A percentile compares a stretch with the other conserved stretches of the same genome.
Evolutionary conservation across 23 tunicate genomes (phyloP).

Genomic region (Phallusia fumigata): DNA sequence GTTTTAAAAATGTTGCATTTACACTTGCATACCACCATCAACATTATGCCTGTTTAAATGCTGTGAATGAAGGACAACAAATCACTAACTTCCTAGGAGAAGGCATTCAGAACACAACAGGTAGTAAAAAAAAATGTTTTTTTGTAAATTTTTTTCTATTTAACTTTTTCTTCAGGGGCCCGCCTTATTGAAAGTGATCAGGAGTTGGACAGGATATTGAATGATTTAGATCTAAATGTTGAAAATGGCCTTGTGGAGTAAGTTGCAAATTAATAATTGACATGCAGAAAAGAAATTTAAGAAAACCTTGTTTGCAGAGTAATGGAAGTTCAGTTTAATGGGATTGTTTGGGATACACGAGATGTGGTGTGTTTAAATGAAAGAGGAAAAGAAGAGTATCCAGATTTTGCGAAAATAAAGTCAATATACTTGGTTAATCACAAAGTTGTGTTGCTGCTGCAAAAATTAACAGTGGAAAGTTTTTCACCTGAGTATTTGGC

Average conservation of each 20-base stretch:
- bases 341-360: background rate
- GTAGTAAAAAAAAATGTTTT: background rate
- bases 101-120: constrained; percentile 10
- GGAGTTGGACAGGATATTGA: background rate
- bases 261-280: background rate
- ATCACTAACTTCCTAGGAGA: background rate
- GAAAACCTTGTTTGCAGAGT: background rate
- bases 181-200: background rate
- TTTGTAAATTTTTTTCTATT: background rate
- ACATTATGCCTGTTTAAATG: constrained; percentile 7
- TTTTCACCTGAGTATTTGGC: background rate
- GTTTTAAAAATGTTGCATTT: constrained; percentile 8
- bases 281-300: background rate
- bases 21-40: constrained; percentile 15
- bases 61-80: background rate
- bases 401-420: constrained; percentile 13
- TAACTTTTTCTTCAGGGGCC: background rate
- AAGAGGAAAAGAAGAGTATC: background rate
- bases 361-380: constrained; percentile 12
- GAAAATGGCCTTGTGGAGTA: background rate
- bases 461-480: background rate
- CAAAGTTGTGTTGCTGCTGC: constrained; percentile 3
- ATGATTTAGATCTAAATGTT: background rate
- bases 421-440: constrained; percentile 1
- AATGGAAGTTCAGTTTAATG: constrained; percentile 9